Evolutionary conservation across 2,888 invertebrate genomes (phyloP).

Genomic region (Ichneumon xanthorius): DNA sequence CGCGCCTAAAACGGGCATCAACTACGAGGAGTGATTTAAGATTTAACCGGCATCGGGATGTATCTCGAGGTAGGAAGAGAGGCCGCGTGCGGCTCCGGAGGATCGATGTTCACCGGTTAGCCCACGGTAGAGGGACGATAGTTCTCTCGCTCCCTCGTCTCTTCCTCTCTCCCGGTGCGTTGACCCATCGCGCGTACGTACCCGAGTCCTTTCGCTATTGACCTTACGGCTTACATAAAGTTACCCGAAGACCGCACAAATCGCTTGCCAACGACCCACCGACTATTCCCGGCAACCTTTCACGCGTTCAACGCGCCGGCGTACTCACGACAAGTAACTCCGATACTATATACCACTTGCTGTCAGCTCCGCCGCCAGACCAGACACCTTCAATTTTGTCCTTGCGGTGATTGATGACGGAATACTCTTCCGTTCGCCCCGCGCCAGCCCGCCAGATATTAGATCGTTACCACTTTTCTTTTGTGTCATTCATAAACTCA

Average conservation of each 20-base stretch:
- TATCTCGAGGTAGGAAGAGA: constrained; percentile 12
- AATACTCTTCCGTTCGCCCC: constrained; percentile 39
- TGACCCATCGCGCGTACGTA: constrained; percentile 58
- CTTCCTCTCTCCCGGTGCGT: constrained; percentile 51
- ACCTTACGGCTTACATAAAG: constrained; percentile 68
- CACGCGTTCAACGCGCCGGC: constrained; percentile 51
- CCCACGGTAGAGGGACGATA: constrained; percentile 14
- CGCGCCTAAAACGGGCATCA: constrained; percentile 59
- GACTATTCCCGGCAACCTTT: constrained; percentile 63
- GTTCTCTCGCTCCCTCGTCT: constrained; percentile 32
- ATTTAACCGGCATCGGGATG: constrained; percentile 39
- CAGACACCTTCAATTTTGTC: constrained; percentile 57
- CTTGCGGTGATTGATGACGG: constrained; percentile 51
- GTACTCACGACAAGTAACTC: constrained; percentile 10
- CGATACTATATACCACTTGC: constrained; percentile 27
- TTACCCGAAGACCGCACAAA: constrained; percentile 66
- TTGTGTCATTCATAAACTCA: background rate
- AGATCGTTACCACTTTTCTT: constrained; percentile 42
- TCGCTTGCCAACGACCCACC: constrained; percentile 64
- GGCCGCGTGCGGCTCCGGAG: constrained; percentile 1
- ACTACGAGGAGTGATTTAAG: constrained; percentile 48
- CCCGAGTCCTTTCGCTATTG: constrained; percentile 63
- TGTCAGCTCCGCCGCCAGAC: constrained; percentile 32
- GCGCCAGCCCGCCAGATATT: constrained; percentile 40
- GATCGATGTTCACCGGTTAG: constrained; percentile 50